These are phyloP conservation scores for Amphimallon solstitiale DNA, from an alignment of 2,888 invertebrate species.

Conservation along the genomic window DNA sequence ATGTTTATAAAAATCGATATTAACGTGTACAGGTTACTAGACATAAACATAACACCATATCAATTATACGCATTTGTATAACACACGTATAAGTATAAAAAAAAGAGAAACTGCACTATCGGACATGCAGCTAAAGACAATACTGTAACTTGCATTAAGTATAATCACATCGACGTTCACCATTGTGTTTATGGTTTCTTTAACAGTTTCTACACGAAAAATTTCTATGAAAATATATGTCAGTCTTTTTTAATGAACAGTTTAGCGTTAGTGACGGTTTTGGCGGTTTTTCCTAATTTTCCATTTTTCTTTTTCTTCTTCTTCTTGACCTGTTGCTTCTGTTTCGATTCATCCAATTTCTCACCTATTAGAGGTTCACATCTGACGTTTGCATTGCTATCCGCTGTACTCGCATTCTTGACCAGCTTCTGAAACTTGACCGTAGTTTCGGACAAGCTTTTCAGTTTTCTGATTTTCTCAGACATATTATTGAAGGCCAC, in stretches of 20 bases:
- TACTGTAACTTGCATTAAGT: too few relatives aligned
- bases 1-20: conserved; percentile 23
- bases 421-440: conserved; percentile 33
- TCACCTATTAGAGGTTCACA: conserved; percentile 16
- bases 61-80: background rate
- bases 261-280: conserved; percentile 50
- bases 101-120: conserved; percentile 18
- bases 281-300: conserved; percentile 56
- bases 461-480: conserved; percentile 52
- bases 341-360: conserved; percentile 41
- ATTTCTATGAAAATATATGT: conserved; percentile 36
- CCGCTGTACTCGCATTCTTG: conserved; percentile 16
- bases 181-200: background rate
- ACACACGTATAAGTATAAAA: conserved; percentile 2
- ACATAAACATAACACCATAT: conserved; percentile 11
- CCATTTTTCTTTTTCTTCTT: conserved; percentile 56
- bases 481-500: conserved; percentile 30
- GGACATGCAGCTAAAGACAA: background rate
- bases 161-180: too few relatives aligned
- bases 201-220: conserved; percentile 9
- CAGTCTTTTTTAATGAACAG: conserved; percentile 48
- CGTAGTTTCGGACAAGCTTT: conserved; percentile 54
- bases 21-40: conserved; percentile 24
- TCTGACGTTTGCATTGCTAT: background rate
- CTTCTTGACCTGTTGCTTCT: conserved; percentile 44